Evolutionary conservation across 2,113 vertebrate genomes (phyloP).

Genomic region (Rhodinocichla rosea): DNA sequence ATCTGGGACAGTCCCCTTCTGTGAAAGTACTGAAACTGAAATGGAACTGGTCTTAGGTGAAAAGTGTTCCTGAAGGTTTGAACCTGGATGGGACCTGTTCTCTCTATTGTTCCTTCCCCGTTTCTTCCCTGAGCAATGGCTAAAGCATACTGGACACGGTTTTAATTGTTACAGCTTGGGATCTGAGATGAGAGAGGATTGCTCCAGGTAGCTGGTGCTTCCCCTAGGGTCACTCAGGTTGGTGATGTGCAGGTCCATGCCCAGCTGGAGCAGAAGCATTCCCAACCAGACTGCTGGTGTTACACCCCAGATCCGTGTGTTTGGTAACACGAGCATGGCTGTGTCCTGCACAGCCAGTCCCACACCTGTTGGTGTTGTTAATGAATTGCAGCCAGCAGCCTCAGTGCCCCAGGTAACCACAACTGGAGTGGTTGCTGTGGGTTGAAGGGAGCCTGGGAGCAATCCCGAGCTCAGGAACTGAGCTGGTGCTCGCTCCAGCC

Average conservation of each 20-base stretch:
- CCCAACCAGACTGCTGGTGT: neutral
- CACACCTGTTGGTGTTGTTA: neutral
- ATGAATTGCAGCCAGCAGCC: constrained; percentile 2
- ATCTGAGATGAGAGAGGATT: constrained; percentile 52
- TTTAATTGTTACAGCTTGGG: constrained; percentile 61
- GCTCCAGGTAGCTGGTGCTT: constrained; percentile 62
- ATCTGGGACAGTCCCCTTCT: constrained; percentile 78
- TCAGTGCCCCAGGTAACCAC: neutral
- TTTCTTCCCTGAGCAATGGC: constrained; percentile 12
- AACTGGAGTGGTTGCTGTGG: constrained; percentile 37
- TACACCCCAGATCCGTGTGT: neutral
- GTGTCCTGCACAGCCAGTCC: constrained; percentile 6
- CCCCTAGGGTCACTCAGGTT: neutral
- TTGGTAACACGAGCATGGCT: neutral
- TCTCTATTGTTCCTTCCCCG: constrained; percentile 42
- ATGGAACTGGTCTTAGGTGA: constrained; percentile 67
- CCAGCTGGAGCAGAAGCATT: neutral
- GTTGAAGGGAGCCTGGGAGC: neutral
- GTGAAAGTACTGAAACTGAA: constrained; percentile 71
- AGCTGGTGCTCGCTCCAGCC: neutral
- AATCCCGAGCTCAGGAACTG: neutral
- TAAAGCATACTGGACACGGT: neutral
- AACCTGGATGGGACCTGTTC: constrained; percentile 54
- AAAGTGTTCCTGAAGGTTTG: constrained; percentile 62
- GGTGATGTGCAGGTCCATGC: constrained; percentile 4